Base-by-base conservation (phyloP, 2,113 vertebrate genomes). In the Micronisus gabar region DNA sequence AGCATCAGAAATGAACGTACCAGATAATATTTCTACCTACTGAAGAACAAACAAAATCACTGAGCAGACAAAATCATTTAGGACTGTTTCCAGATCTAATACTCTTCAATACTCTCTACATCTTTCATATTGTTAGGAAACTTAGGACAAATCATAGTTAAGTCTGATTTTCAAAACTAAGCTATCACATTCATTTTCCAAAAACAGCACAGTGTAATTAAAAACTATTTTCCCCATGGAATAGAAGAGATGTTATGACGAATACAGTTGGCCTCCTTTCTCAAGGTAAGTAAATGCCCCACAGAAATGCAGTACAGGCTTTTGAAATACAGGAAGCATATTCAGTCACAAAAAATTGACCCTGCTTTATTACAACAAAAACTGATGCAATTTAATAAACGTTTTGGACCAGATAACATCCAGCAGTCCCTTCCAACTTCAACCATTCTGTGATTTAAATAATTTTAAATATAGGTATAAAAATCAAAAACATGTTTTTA, bases 91-190 rank as follows among this genome's bases (percentile, higher is more conserved):
- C 78, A 97, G 81, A 65, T 76, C 66, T 74, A 88, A 85, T 88
- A 65, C 67, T 67, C 94, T 84, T 86, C 71, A 74, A 30, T 62
- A 87, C 91, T 94, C 91, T 73, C 88, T 61, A 87, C 40, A 56
- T 17, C 76, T 62, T 84, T 52, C 50, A 62, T 43, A 86, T 48
- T 65, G 86, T 66, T 83, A 96, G 92, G 95, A 97, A 94, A 96
- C 72, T 90, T 59, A 29, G 38, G 58, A 63, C 84, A 97, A 94
- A 96, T 63, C 78, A 58, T 6, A 80, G 55, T 62, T 95, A 53
- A 97, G 86, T 93, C 78, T 86, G 68, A 86, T 40, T 94, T 94
- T 89, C 86, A 88, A 82, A 95, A 84, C 81, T 27, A 92, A 95
- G 53, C 87, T 94, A 87, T 67, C 93, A 86, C 55, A 90, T 91